Evolutionary conservation across 2,797 vertebrate species (phyloP), one percentile per base, ranked within the genome.

Genomic region (Nannoperca obscura): DNA sequence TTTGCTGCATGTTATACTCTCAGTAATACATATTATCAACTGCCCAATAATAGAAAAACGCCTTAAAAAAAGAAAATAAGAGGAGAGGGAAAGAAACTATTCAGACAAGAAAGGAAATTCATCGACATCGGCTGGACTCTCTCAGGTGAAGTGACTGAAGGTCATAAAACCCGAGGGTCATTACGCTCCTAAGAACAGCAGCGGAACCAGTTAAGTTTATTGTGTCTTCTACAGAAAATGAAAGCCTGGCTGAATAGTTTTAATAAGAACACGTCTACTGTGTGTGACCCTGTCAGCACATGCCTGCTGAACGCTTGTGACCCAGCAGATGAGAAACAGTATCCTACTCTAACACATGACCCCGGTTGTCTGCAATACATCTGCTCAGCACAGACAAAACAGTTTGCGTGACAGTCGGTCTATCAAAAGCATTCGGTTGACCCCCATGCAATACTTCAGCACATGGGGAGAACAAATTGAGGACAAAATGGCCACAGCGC

Each of bases 401-500:
- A 7, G 58, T 79, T 74, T 68, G 60, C 27, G 13, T 85, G 90
- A 88, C 86, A 86, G 88, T 86, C n/a, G 47, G 87, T 88, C 89
- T 57, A 83, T 91, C 90, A 86, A 78, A 85, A 66, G 63, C 82
- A 57, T 86, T 85, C 65, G 24, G 68, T 65, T 86, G 86, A 88
- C 86, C 88, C 76, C 74, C 54, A 20, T 54, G 65, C 76, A 61
- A 77, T 71, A 57, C 60, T 71, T 86, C 84, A 74, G 34, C 58
- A 65, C 76, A 69, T 14, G 54, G 66, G 8, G 76, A 84, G 88
- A 91, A 90, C 79, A 89, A 88, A 90, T 88, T 84, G 85, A 86
- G 88, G 84, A 89, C 82, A 91, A 91, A 91, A 91, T 86, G 86
- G 86, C 87, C 86, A 84, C 54, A 84, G 81, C 46, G 40, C 82